phyloP scores from a whole-genome alignment of 1,140 invertebrate genomes.

The Maniola jurtina region DNA sequence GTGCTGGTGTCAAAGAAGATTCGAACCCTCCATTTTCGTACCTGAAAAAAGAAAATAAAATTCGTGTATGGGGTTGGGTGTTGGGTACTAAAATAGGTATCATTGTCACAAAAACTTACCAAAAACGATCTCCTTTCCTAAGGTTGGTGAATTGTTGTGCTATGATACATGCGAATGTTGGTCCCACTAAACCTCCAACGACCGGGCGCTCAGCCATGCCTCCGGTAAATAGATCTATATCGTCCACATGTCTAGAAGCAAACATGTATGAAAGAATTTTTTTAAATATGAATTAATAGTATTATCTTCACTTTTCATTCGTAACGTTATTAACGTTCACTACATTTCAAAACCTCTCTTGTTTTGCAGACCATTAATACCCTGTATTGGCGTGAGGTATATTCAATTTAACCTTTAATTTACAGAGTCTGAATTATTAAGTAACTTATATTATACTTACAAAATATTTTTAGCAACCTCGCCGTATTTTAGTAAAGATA shows the following conservation, averaged over 20 bases:
- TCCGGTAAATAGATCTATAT: conserved; percentile 95
- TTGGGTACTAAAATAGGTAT: conserved; percentile 11
- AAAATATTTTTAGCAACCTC: too few species aligned
- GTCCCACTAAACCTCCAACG: conserved; percentile 92
- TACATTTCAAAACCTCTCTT: too few species aligned
- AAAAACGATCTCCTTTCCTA: conserved; percentile 94
- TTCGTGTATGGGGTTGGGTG: neutral
- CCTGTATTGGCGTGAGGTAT: too few species aligned
- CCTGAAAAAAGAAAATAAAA: conserved; percentile 46
- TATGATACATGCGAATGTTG: conserved; percentile 97
- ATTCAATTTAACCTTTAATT: too few species aligned
- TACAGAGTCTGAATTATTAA: too few species aligned
- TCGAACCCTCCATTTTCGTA: conserved; percentile 89
- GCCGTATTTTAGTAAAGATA: too few species aligned
- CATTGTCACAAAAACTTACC: conserved; percentile 75
- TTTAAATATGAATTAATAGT: neutral
- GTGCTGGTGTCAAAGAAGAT: conserved; percentile 88
- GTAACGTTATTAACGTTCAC: too few species aligned
- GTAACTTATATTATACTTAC: too few species aligned
- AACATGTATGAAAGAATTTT: neutral
- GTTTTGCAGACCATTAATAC: too few species aligned
- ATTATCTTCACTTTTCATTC: too few species aligned
- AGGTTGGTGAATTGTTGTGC: conserved; percentile 94
- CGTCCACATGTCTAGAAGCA: conserved; percentile 83
- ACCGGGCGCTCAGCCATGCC: conserved; percentile 91